Base-by-base conservation (phyloP, 2,113 vertebrate species). In the Xiphophorus maculatus region DNA sequence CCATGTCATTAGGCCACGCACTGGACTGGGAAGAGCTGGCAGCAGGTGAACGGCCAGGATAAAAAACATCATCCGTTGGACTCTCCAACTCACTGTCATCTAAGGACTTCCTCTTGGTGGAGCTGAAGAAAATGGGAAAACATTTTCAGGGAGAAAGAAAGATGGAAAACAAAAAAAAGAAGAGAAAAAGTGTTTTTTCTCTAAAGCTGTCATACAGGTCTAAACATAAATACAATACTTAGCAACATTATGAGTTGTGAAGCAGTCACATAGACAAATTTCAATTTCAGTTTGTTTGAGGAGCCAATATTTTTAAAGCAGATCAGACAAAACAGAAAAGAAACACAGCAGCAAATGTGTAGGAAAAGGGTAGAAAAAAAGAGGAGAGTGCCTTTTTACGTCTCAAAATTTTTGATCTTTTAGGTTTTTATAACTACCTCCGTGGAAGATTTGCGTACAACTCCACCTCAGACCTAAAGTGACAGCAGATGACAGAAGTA, bases 81-180 rank as follows among this genome's bases (percentile, higher is more conserved):
- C 96, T 96, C 89, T 97, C 96, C 94, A 97, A 93, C 91, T 97
- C 96, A 9, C 96, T 96, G 93, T 97, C 96, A 29, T 97, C 96
- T 81, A 97, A 94, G 65, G 96, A 96, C 92, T 97, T 97, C 89
- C 96, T 95, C 93, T 97, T 97, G 88, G 93, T 97, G 89, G 96
- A 96, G 86, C 96, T 97, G 90, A 58, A 66, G 12, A 27, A 29
- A 42, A 42, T 33, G 63, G 58, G 69, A 60, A 68, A 0, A 58
- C 51, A 72, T 63, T 71, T 75, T 77, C 61, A 42, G 71, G 72
- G 28, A 64, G 30, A 58, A n/a, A 64, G 44, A n/a, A 66, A 11
- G 73, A 37, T 27, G 65, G 14, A 48, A 37, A 69, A 73, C 51
- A 3, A 74, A 60, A 73, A 73, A 71, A 64, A 66, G 33, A 75